These are phyloP conservation scores for Acleris laterana DNA, from an alignment of 2,888 invertebrate genomes.

Conservation along the genomic window DNA sequence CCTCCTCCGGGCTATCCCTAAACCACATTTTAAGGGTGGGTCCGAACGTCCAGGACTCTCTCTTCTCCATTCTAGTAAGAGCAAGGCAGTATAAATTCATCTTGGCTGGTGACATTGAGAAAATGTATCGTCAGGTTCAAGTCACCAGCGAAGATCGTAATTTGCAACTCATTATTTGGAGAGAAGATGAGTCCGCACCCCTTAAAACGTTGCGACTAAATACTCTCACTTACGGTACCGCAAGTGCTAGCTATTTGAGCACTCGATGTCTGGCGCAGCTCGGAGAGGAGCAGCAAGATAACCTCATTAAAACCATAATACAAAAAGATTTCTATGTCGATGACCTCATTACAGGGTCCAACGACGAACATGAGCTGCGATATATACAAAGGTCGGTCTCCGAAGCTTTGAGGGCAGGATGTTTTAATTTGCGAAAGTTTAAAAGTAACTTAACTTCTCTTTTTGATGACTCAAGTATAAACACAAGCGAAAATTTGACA, in stretches of 20 bases:
- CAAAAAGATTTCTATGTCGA: conserved; percentile 41
- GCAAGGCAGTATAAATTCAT: conserved; percentile 2
- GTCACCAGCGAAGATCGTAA: conserved; percentile 8
- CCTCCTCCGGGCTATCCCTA: background rate
- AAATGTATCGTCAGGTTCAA: conserved; percentile 20
- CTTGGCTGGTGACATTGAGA: conserved; percentile 8
- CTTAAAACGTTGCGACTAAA: conserved; percentile 35
- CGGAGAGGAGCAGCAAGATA: conserved; percentile 36
- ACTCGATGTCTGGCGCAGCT: conserved; percentile 41
- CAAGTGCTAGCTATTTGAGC: conserved; percentile 38
- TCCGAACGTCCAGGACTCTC: conserved; percentile 2
- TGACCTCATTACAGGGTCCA: conserved; percentile 38
- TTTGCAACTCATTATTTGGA: conserved; percentile 11
- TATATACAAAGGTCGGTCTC: conserved; percentile 33
- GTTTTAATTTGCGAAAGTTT: conserved; percentile 39
- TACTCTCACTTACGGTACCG: conserved; percentile 42
- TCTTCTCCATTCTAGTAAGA: conserved; percentile 3
- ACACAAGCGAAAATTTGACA: conserved; percentile 35
- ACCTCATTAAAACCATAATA: conserved; percentile 31
- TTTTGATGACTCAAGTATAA: conserved; percentile 23
- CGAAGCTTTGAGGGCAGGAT: conserved; percentile 27
- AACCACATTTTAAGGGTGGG: conserved; percentile 1
- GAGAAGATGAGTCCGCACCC: conserved; percentile 32
- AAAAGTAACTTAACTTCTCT: conserved; percentile 36
- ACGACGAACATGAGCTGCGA: conserved; percentile 27